phyloP scores from a whole-genome alignment of 1,140 invertebrate species.

The Drosophila teissieri region DNA sequence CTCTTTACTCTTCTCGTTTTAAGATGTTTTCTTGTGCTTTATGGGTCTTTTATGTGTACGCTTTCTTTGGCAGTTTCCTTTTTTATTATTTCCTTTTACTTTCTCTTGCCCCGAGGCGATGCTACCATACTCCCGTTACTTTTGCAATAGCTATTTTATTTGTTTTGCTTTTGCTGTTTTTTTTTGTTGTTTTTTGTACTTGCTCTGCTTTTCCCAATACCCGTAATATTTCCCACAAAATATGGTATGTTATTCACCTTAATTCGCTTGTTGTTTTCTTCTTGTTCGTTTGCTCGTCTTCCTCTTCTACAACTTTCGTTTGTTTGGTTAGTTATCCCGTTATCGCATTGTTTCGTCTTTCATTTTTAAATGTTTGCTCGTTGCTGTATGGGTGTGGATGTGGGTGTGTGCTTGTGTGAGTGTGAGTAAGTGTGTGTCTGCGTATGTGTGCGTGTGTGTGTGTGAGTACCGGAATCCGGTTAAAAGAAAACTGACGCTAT shows the following conservation, averaged over 20 bases:
- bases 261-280: conserved; percentile 22
- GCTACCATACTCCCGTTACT: conserved; percentile 22
- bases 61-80: conserved; percentile 19
- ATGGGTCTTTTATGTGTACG: conserved; percentile 53
- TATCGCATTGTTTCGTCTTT: conserved; percentile 70
- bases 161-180: neutral
- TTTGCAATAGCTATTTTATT: conserved; percentile 11
- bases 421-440: neutral
- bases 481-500: conserved; percentile 27
- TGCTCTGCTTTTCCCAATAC: neutral
- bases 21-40: conserved; percentile 8
- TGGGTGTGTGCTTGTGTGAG: conserved; percentile 4
- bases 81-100: conserved; percentile 25
- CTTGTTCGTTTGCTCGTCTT: conserved; percentile 1
- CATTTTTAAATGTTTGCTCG: conserved; percentile 51
- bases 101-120: conserved; percentile 19
- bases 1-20: conserved; percentile 13
- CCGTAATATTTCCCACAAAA: conserved; percentile 6
- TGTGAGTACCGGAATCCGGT: conserved; percentile 36
- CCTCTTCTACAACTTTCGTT: conserved; percentile 32
- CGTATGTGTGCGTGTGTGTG: conserved; percentile 9
- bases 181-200: neutral
- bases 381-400: conserved; percentile 5
- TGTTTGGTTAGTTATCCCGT: conserved; percentile 41
- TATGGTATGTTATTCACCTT: conserved; percentile 34